Conservation (phyloP, 2,797 vertebrate genomes). For the Thamnophis elegans region DNA sequence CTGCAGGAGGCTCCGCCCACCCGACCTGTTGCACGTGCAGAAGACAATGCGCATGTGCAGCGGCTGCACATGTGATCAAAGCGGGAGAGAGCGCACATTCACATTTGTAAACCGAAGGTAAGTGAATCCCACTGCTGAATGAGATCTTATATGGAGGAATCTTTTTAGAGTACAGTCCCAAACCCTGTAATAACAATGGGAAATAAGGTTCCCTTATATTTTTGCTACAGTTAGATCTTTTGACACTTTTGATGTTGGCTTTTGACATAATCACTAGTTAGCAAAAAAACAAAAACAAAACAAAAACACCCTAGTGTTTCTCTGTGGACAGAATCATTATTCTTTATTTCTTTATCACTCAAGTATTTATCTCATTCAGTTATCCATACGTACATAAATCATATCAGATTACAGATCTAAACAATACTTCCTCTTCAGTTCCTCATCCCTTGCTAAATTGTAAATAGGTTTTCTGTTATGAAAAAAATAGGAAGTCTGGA, state of each 20-base stretch:
- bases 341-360: constrained; percentile 19
- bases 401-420: constrained; percentile 39
- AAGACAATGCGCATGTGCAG: no score
- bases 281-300: neutral
- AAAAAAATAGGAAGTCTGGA: neutral
- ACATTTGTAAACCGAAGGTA: no score
- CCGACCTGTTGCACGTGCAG: no score
- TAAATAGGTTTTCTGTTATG: constrained; percentile 14
- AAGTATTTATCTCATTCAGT: neutral
- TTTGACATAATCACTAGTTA: constrained; percentile 39
- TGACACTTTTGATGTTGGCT: constrained; percentile 31
- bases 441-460: neutral
- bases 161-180: neutral
- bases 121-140: no score
- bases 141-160: neutral
- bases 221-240: neutral
- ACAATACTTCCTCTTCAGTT: constrained; percentile 13
- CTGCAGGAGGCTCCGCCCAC: no score
- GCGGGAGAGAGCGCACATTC: no score
- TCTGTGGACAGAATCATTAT: constrained; percentile 31
- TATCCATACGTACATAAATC: constrained; percentile 21
- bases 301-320: constrained; percentile 43
- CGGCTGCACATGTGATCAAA: no score
- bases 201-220: neutral
- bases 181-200: neutral